These are phyloP conservation scores for Micropoecilia bifurca DNA, from an alignment of 2,797 vertebrate genomes.

Conservation along the genomic window DNA sequence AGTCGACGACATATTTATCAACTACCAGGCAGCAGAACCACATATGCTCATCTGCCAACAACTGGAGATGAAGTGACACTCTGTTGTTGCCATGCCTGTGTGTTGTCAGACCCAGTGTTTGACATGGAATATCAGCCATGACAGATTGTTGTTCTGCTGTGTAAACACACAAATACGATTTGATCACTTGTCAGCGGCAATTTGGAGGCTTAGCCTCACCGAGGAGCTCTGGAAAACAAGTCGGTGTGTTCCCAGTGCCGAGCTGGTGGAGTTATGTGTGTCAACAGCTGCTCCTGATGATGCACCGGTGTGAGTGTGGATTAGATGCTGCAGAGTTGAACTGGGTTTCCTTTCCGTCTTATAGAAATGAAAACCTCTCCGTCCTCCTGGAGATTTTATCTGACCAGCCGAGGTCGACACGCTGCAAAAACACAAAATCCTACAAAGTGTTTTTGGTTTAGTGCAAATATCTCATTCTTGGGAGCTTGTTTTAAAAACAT, in stretches of 20 bases:
- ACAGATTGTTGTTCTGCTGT: constrained; percentile 16
- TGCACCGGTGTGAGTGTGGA: background rate
- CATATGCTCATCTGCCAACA: background rate
- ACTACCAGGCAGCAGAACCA: background rate
- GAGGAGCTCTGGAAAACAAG: constrained; percentile 2
- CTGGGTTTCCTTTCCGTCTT: background rate
- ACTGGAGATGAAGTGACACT: background rate
- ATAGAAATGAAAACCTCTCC: background rate
- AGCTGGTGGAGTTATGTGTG: constrained; percentile 1
- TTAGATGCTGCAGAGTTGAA: background rate
- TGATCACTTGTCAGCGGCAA: constrained; percentile 14
- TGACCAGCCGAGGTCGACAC: background rate
- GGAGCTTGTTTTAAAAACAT: too few relatives aligned
- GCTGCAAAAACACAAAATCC: too few relatives aligned
- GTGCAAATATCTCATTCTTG: too few relatives aligned
- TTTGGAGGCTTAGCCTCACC: constrained; percentile 1
- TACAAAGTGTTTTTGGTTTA: too few relatives aligned
- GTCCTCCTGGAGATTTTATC: background rate
- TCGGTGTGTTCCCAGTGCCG: background rate
- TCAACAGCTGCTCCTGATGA: background rate
- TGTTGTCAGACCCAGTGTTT: background rate
- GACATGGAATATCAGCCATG: background rate
- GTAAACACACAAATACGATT: constrained; percentile 23
- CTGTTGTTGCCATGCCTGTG: background rate
- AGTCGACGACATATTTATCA: background rate